Evolutionary conservation across 2,113 vertebrate genomes (phyloP), one percentile per base, ranked within the genome.

Genomic region (Hyperopisus bebe): DNA sequence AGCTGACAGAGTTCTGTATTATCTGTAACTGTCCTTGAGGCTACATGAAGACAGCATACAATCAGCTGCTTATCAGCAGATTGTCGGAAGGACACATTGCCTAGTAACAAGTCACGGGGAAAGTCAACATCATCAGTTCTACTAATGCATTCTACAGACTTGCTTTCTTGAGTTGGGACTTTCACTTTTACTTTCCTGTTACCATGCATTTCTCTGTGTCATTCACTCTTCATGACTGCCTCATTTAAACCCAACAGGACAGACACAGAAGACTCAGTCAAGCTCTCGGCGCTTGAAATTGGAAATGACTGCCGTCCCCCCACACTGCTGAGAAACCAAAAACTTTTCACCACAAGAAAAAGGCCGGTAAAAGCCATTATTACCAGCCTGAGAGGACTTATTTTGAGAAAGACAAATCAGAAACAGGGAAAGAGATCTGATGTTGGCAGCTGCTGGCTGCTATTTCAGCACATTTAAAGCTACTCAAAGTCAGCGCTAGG

Each of bases 261-360:
- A 35, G 24, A 17, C 8, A 70, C 19, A 70, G 87, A 62, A 47
- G 58, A 88, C 39, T 47, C 62, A 21, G n/a, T 11, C n/a, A 8
- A 70, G 8, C 17, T 74, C 5, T 48, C 15, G 3, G 13, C 11
- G 7, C 44, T 31, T 31, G 53, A 44, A 35, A 58, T n/a, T 44
- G 35, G 0, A 5, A 13, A 42, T 47, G 15, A 46, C 24, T 11
- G 70, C 5, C 15, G 35, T 31, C 13, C 27, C 74, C 74, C 58
- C 62, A 44, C 55, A 46, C 87, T 70, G 21, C 62, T 70, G 87
- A 88, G 87, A 88, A 88, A 31, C 58, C 70, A 89, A 42, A 80
- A 88, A 87, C 85, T 5, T 53, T 46, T 31, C 48, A 86, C 39
- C 42, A 24, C 87, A 27, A 66, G 21, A 42, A 66, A 53, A 88